Evolutionary conservation across 2,113 vertebrate species (phyloP), one percentile per base, ranked within the genome.

Genomic region (Oxyura jamaicensis): DNA sequence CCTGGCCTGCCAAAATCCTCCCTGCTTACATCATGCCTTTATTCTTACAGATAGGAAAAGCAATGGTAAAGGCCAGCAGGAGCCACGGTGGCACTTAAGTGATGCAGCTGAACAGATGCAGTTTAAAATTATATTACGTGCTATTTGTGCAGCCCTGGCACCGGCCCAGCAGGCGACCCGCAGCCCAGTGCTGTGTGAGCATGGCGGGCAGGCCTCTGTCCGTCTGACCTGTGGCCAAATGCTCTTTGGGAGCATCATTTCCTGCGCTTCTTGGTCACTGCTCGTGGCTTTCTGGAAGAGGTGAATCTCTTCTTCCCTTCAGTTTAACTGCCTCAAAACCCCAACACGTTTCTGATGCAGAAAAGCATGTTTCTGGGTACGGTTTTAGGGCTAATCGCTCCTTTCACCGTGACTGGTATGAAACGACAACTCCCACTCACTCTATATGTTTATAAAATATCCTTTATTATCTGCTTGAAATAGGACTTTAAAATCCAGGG

Each of bases 311-410:
- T 48, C 62, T 68, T 36, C 48, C 67, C 58, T 66, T 79, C 3
- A 0, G 39, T 89, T 94, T 46, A 73, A 89, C 39, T 13, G 22
- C 29, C 46, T 69, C 71, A 58, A 80, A 80, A 21, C 65, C 76
- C 84, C 0, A 3, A 82, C 31, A 11, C 0, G 1, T 66, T 53
- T 52, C 62, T 0, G 1, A 39, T 7, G 31, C 52, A 56, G 62
- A 66, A 75, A 83, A 86, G 21, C 50, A 6, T 4, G 1, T 85
- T 95, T 92, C 69, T 3, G 8, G 48, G 67, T 33, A 29, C 8
- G 10, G 11, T 52, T 72, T 86, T 58, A 50, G 50, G 68, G 50
- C 20, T 44, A 88, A 86, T 59, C 1, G 4, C 26, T 76, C 63
- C 48, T 79, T 79, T 90, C 20, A 48, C 18, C 36, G 83, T 1